Base-by-base conservation (phyloP, 2,797 vertebrate species). In the Ctenopoma multispine region DNA sequence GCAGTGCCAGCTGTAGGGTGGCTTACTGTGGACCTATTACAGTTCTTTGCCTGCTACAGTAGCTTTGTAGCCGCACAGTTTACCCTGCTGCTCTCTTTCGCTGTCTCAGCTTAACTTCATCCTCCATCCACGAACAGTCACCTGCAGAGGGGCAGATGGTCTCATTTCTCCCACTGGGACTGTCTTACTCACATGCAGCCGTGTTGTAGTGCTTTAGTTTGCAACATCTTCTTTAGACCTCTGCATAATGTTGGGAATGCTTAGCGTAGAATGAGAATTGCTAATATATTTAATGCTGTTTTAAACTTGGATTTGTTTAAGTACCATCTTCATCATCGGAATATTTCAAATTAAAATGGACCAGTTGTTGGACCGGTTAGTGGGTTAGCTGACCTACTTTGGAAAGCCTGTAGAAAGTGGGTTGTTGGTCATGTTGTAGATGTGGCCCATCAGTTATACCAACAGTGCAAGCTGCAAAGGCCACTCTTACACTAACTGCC, bases 81-180 rank as follows among this genome's bases (percentile, higher is more conserved):
- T 80, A 83, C 81, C 86, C 85, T 66, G 86, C 82, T 87, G 82
- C 77, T 90, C 82, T 75, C 80, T 92, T 92, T 89, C 69, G 90
- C 92, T 93, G 90, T 64, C 89, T 94, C 89, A 91, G 91, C 92
- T 90, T 80, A 91, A 92, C 85, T 84, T 77, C 79, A 82, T 90
- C 88, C 88, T 91, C 82, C 71, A 87, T 89, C 88, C 69, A 68
- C 89, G 91, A 89, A 93, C 86, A 79, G 77, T 88, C 88, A 87
- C 92, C 90, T 91, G 89, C 91, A 85, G 91, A 89, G 93, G 89
- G 87, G 71, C 93, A 94, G 92, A 93, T 94, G 92, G 91, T 93
- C 87, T 86, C 80, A 67, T 84, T 88, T 86, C 89, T 79, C 90
- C 87, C 85, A 88, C 65, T 58, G 84, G 90, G 91, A 90, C 67